phyloP scores from a whole-genome alignment of 2,113 vertebrate species.

The Colossoma macropomum region DNA sequence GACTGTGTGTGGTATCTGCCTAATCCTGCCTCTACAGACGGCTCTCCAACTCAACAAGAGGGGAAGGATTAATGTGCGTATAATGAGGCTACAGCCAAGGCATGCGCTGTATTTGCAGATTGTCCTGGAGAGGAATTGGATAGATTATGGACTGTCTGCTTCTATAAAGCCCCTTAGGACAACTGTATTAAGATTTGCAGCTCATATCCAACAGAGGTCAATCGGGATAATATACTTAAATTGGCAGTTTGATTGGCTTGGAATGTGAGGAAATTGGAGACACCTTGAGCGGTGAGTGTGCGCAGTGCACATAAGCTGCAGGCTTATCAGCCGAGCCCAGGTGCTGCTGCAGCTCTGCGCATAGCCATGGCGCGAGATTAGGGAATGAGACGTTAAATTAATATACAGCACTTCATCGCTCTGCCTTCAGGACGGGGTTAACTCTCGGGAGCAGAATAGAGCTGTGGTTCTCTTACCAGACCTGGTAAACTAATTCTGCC shows the following conservation, averaged over 20 bases:
- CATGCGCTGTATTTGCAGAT: constrained; percentile 38
- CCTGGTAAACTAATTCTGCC: constrained; percentile 50
- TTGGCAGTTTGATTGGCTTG: constrained; percentile 53
- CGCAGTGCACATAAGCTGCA: constrained; percentile 8
- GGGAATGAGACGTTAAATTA: constrained; percentile 51
- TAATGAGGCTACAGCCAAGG: constrained; percentile 36
- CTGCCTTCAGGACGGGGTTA: constrained; percentile 43
- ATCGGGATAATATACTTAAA: constrained; percentile 46
- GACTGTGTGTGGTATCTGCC: neutral
- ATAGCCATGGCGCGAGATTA: constrained; percentile 46
- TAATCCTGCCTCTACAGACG: constrained; percentile 16
- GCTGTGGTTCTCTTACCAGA: constrained; percentile 1
- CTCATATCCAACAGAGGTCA: constrained; percentile 42
- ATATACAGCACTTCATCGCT: constrained; percentile 49
- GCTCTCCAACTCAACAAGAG: neutral
- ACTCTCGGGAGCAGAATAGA: constrained; percentile 43
- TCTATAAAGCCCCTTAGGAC: constrained; percentile 41
- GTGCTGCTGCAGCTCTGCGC: constrained; percentile 35
- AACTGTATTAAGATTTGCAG: constrained; percentile 55
- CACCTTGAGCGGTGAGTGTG: constrained; percentile 46
- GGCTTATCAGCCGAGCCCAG: constrained; percentile 57
- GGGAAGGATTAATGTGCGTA: constrained; percentile 35
- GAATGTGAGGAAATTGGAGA: constrained; percentile 58
- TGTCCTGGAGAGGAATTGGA: constrained; percentile 17
- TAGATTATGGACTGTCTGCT: constrained; percentile 37